Evolutionary conservation across 2,888 invertebrate species (phyloP).

Genomic region (Hylaea fasciaria): DNA sequence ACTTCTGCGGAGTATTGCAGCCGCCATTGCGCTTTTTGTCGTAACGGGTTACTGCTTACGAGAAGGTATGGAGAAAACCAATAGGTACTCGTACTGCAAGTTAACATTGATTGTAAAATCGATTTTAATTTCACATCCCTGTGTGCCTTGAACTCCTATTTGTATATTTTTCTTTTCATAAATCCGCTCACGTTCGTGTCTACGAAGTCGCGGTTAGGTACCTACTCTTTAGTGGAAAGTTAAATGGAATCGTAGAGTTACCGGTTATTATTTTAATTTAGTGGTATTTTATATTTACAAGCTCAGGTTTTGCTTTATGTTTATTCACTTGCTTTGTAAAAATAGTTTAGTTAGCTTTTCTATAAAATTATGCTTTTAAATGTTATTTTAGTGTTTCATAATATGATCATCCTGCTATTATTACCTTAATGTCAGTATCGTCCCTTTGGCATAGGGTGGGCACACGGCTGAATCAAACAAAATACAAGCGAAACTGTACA

Average conservation of each 20-base stretch:
- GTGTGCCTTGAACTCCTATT: not conserved
- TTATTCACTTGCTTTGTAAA: not conserved
- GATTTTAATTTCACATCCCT: not conserved
- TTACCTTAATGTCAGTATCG: too few relatives aligned
- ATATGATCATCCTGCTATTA: too few relatives aligned
- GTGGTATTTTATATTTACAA: not conserved
- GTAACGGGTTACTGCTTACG: not conserved
- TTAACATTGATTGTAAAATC: too few relatives aligned
- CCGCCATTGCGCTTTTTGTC: too few relatives aligned
- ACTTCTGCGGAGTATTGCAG: too few relatives aligned
- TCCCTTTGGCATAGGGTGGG: too few relatives aligned
- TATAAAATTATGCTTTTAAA: too few relatives aligned
- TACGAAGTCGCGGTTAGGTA: conserved; percentile 15
- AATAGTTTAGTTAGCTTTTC: not conserved
- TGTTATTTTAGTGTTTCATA: too few relatives aligned
- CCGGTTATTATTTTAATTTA: conserved; percentile 32
- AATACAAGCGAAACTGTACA: too few relatives aligned
- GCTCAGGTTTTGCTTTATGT: conserved; percentile 9
- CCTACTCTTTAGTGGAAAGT: conserved; percentile 31
- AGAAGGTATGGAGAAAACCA: too few relatives aligned
- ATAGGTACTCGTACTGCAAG: not conserved
- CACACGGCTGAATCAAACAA: too few relatives aligned
- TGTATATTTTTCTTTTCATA: conserved; percentile 22
- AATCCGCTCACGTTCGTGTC: conserved; percentile 24
- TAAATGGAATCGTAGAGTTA: conserved; percentile 27